These are phyloP conservation scores for Drosophila chauvacae DNA, from an alignment of 1,140 invertebrate genomes.

Conservation along the genomic window DNA sequence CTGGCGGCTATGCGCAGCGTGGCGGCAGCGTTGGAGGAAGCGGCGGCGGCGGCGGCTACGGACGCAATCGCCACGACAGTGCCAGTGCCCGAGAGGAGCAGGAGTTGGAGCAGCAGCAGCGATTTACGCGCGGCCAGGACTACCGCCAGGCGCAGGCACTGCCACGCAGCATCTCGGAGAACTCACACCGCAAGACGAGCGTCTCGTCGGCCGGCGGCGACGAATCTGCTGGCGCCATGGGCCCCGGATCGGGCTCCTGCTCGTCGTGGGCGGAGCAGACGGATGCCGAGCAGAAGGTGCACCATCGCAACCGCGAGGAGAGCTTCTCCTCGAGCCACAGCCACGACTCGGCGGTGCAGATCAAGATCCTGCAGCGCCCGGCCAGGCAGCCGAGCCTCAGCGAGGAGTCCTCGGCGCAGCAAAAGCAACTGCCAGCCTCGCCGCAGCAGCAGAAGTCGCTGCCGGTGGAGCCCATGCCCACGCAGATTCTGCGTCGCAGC, in stretches of 20 bases:
- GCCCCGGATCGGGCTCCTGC: slow-evolving; percentile 28
- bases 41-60: slow-evolving; percentile 61
- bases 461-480: slow-evolving; percentile 57
- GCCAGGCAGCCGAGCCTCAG: slow-evolving; percentile 77
- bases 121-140: slow-evolving; percentile 54
- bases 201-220: slow-evolving; percentile 80
- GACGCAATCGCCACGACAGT: slow-evolving; percentile 79
- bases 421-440: slow-evolving; percentile 31
- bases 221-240: slow-evolving; percentile 17
- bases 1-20: slow-evolving; percentile 55
- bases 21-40: slow-evolving; percentile 35
- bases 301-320: slow-evolving; percentile 72
- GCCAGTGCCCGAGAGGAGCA: slow-evolving; percentile 67
- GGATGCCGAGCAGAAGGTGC: slow-evolving; percentile 74
- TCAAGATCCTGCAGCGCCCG: slow-evolving; percentile 81
- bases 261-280: slow-evolving; percentile 83
- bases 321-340: slow-evolving; percentile 80
- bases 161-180: slow-evolving; percentile 83
- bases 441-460: slow-evolving; percentile 34
- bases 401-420: slow-evolving; percentile 55
- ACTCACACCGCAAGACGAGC: slow-evolving; percentile 82
- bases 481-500: slow-evolving; percentile 73
- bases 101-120: slow-evolving; percentile 50
- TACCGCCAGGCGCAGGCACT: slow-evolving; percentile 67
- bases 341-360: slow-evolving; percentile 78